Base-by-base conservation (phyloP, 2,888 invertebrate species). In the Caenorhabditis afra region DNA sequence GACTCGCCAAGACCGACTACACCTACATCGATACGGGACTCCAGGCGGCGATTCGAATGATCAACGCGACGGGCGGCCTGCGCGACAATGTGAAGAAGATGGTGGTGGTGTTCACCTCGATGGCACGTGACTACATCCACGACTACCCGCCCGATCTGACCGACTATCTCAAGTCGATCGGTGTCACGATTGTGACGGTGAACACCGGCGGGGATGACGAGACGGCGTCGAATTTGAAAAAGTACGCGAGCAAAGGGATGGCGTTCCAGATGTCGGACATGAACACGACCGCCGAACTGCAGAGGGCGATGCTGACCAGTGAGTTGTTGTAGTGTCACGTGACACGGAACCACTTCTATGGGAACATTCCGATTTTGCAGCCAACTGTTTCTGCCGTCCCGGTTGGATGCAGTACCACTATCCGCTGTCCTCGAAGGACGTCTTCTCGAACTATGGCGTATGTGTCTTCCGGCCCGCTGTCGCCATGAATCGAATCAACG, bases 321-420 rank as follows among this genome's bases (percentile, higher is more conserved):
- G 29, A 64, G 64, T n/a, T n/a, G n/a, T n/a, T n/a, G n/a, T n/a
- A n/a, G n/a, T n/a, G n/a, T n/a, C n/a, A n/a, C n/a, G n/a, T n/a
- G n/a, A n/a, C n/a, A n/a, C n/a, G n/a, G n/a, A n/a, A n/a, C n/a
- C n/a, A n/a, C n/a, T n/a, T n/a, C n/a, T n/a, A n/a, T n/a, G n/a
- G n/a, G n/a, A 29, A 29, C 29, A 29, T 47, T 41, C 41, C 14
- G 11, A 41, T 49, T 49, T 59, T 70, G 16, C 44, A 71, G 71
- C 23, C 12, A 71, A 71, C 29, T 71, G 71, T 20, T 71, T 71
- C 71, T 71, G 71, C 35, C 62, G 62, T 50, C 62, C 71, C 12
- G 71, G 47, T 16, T 71, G 71, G 71, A 39, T 41, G 41, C 62
- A 71, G 39, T 71, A 71, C 37, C 62, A 62, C 62, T 62, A 62